phyloP scores from a whole-genome alignment of 2,797 vertebrate species.

The Bucorvus abyssinicus region DNA sequence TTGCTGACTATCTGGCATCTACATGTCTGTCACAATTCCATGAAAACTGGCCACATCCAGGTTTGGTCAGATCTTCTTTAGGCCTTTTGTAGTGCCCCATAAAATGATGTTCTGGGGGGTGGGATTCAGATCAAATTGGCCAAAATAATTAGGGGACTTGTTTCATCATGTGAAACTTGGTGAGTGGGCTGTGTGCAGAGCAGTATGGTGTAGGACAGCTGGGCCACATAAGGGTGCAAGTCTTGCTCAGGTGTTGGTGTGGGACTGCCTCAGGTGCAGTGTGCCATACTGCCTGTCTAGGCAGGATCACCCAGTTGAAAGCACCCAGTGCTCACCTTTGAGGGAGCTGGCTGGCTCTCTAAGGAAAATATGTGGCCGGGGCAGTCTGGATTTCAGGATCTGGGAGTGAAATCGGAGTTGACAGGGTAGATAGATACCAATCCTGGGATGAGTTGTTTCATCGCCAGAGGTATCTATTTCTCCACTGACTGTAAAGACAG shows the following conservation, averaged over 20 bases:
- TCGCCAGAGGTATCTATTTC: background rate
- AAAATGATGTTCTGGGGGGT: background rate
- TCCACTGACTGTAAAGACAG: background rate
- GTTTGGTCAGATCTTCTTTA: background rate
- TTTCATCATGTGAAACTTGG: background rate
- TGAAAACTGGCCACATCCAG: background rate
- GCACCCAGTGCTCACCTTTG: background rate
- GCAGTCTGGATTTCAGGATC: background rate
- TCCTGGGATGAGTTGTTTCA: background rate
- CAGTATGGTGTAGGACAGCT: fast-evolving
- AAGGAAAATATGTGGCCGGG: fast-evolving
- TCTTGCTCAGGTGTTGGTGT: background rate
- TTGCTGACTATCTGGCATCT: background rate
- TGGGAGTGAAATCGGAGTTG: background rate
- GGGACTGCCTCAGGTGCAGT: background rate
- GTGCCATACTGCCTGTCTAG: background rate
- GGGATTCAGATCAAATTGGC: background rate
- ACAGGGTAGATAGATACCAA: no score
- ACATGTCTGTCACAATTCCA: background rate
- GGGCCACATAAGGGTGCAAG: fast-evolving
- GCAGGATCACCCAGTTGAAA: background rate
- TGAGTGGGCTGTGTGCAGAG: background rate
- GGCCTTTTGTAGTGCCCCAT: background rate
- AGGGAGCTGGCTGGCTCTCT: background rate
- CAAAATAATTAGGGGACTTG: background rate